Base-by-base conservation (phyloP, 2,797 vertebrate species). In the Kryptopterus vitreolus region DNA sequence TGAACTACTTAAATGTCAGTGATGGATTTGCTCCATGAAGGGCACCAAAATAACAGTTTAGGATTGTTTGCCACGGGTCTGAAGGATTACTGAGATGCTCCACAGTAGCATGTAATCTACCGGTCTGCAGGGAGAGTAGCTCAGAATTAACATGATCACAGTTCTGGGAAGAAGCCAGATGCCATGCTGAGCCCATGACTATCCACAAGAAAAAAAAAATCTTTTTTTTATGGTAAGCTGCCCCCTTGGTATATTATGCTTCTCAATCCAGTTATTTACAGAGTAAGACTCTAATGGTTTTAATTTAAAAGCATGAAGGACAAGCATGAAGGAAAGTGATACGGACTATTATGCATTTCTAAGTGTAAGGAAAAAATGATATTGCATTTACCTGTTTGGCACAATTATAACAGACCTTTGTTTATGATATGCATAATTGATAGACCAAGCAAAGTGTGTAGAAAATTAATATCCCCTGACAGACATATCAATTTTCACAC, bases 21-120 rank as follows among this genome's bases (percentile, higher is more conserved):
- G 88, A 86, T 84, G 85, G 87, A 92, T 91, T 91, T 90, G 79
- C 81, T 88, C 88, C 85, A 86, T 93, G 92, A 94, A 94, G 93
- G 93, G 91, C 93, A 91, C 86, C 86, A 86, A 89, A 91, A 88
- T 88, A 89, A 90, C 87, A 90, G 85, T 86, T 85, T 83, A 88
- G 88, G 83, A 86, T 90, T 91, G 90, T 94, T 92, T 88, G 88
- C 89, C 82, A 87, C 24, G 77, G 89, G 87, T 92, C 87, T 86
- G 87, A 88, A 84, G 93, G 93, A 93, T 94, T 94, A 94, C 90
- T 89, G 77, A 87, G 86, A 88, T 87, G 89, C 91, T 89, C 85
- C 90, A 89, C 90, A 93, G 90, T 90, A 89, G 92, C 90, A 86
- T 93, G 92, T 94, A 94, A 94, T 94, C 93, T 92, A 89, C 82